Evolutionary conservation across 2,113 vertebrate genomes (phyloP), one percentile per base, ranked within the genome.

Genomic region (Muntiacus muntjak): DNA sequence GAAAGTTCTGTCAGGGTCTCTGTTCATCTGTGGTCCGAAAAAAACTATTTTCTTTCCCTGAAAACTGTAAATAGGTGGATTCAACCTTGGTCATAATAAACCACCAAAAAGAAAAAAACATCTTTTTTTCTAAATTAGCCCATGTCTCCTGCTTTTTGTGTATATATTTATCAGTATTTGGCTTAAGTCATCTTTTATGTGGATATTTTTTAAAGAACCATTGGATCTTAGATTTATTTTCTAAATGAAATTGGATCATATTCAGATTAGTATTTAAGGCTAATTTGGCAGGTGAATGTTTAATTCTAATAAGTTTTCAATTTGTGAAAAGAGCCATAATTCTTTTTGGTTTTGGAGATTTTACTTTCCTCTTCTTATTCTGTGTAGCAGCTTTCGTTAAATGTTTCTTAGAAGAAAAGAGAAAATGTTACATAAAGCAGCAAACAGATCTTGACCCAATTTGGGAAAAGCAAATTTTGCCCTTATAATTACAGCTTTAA

Each of bases 21-120:
- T 99, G 98, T 98, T 99, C 97, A 98, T 98, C 98, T 99, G 98
- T 91, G 98, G 98, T 98, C 98, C 98, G 97, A 99, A 98, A 98
- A 98, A 98, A 98, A 98, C 98, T 99, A 99, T 99, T 99, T 98
- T 98, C 98, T 98, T 98, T 96, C 94, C 96, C 98, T 95, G 54
- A 96, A 97, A 98, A 98, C 93, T 98, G 98, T 98, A 99, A 99
- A 99, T 97, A 98, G 92, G 93, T 96, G 71, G 58, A 96, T 92
- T 90, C 93, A 96, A 45, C 7, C 15, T 60, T 97, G 98, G 98
- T 98, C 98, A 98, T 97, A 98, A 97, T 97, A 98, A 97, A 98
- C 97, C 82, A 95, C 64, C 94, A 95, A 25, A 50, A 91, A 57
- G 1, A 23, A 16, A 71, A 91, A 91, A 97, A 93, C 85, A 90